A percentile compares a stretch with the other conserved stretches of the same genome.
Conservation (phyloP, 2,888 invertebrate species). For the Malachius bipustulatus region DNA sequence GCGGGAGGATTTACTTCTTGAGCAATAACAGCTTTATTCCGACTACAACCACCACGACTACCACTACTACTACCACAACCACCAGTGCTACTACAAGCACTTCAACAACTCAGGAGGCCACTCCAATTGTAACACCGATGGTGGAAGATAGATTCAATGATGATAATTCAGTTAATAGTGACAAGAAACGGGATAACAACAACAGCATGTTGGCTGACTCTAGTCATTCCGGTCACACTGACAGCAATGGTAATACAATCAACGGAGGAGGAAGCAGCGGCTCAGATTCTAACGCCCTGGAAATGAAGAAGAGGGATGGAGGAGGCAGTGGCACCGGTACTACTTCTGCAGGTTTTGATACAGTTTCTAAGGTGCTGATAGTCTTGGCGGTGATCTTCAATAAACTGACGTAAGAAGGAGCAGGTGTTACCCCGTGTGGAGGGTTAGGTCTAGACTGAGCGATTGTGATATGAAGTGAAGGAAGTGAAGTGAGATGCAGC, state of each 20-base stretch:
- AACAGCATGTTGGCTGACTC: neutral
- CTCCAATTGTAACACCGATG: neutral
- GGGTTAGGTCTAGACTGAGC: too few species aligned
- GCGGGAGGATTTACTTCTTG: conserved; percentile 65
- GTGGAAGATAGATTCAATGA: neutral
- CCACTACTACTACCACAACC: conserved; percentile 40
- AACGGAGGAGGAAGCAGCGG: too few species aligned
- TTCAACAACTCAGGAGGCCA: conserved; percentile 28
- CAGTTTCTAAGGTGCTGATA: too few species aligned
- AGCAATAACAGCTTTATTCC: conserved; percentile 67
- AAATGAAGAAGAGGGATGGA: conserved; percentile 1
- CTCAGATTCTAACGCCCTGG: too few species aligned
- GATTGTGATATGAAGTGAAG: too few species aligned
- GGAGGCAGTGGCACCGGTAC: too few species aligned
- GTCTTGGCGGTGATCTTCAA: too few species aligned
- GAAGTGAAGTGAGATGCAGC: too few species aligned
- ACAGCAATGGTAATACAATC: too few species aligned
- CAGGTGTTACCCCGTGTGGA: too few species aligned
- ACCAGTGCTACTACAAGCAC: conserved; percentile 36
- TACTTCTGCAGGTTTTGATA: too few species aligned
- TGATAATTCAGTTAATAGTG: neutral
- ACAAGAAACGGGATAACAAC: neutral
- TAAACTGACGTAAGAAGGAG: too few species aligned
- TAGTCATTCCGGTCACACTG: neutral
- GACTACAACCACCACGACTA: conserved; percentile 55